Conservation (phyloP, 2,113 vertebrate genomes). For the Myanophis thanlyinensis region DNA sequence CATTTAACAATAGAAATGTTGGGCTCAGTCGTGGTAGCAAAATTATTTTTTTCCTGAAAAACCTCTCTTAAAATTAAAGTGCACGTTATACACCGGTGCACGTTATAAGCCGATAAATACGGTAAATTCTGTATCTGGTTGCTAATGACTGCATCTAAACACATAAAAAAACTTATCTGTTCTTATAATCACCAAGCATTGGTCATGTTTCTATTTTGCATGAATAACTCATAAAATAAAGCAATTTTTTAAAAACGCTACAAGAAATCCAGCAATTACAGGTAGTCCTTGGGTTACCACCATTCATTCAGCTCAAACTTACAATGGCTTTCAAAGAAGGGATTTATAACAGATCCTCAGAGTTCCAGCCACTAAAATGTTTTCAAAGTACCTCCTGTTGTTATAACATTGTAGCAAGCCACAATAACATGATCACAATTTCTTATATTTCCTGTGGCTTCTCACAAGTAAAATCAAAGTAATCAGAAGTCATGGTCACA, state of each 20-base stretch:
- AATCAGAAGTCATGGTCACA: background rate
- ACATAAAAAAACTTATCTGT: background rate
- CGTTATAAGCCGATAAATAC: too few relatives aligned
- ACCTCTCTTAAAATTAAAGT: too few relatives aligned
- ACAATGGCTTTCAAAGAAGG: background rate
- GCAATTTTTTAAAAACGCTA: background rate
- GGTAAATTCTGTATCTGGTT: too few relatives aligned
- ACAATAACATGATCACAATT: background rate
- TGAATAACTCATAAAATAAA: background rate
- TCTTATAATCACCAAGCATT: background rate
- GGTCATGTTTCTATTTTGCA: background rate
- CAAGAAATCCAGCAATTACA: background rate
- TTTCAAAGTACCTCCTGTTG: background rate
- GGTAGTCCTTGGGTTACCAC: background rate
- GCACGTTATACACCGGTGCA: too few relatives aligned
- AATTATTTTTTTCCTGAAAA: too few relatives aligned
- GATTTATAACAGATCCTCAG: background rate
- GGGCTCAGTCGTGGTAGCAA: too few relatives aligned
- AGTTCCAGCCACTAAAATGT: background rate
- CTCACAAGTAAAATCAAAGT: background rate
- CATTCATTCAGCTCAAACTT: background rate
- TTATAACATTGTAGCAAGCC: background rate
- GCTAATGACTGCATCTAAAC: background rate
- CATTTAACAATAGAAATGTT: too few relatives aligned
- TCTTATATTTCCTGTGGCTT: background rate